Base-by-base conservation (phyloP, 64 coral and sea anemone species). In the Trachythela sp. region DNA sequence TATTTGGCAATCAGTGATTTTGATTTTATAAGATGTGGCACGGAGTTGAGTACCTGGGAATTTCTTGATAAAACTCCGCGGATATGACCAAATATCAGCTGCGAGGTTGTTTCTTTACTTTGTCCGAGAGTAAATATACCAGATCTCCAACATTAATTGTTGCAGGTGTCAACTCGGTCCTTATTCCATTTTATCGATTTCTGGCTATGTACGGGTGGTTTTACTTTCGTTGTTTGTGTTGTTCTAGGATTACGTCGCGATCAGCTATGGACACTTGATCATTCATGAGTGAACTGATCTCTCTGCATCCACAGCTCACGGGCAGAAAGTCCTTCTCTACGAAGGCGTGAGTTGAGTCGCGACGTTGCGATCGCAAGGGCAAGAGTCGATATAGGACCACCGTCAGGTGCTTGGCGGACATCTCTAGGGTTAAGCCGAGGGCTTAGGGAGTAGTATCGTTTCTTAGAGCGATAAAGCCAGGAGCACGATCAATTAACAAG, bases 251-350 rank as follows among this genome's bases (percentile, higher is more conserved):
- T 13, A 77, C 15, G 9, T 90, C 18, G 42, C 35, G 29, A 48
- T 90, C 88, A 84, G 45, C 49, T 18, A 29, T 17, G 22, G 48
- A 36, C 9, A 90, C 30, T 59, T 84, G 51, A 20, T n/a, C n/a
- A n/a, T n/a, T 50, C 77, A 29, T 90, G 51, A 33, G 31, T 58
- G 70, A 84, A 90, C 70, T 84, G 88, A 26, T 64, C 49, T 59
- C 70, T 34, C 48, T 84, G 77, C 20, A 38, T 31, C 76, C 49
- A 84, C 11, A 90, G 26, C 48, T 9, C 48, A 49, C 7, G 48
- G 7, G 48, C 48, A 6, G 48, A 9, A 49, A 49, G 59, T 26
- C 87, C 67, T 77, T 89, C 31, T 32, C 41, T 71, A 37, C 60
- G 68, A 17, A 29, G 48, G 40, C 87, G 24, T 20, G 87, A 31